Evolutionary conservation across 2,797 vertebrate genomes (phyloP).

Genomic region (Pagetopsis macropterus): DNA sequence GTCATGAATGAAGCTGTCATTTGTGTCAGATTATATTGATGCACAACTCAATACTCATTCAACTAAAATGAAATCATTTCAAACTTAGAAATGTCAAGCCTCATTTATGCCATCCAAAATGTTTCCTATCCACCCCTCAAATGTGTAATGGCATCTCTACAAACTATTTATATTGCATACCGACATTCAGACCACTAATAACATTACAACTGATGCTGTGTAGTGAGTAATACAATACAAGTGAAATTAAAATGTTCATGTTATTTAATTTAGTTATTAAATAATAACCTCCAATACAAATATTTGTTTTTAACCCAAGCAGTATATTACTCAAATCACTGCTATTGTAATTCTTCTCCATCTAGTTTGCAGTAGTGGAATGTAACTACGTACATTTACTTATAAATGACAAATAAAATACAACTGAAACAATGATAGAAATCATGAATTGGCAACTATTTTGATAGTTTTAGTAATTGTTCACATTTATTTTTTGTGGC

Average conservation of each 20-base stretch:
- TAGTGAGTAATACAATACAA: not conserved
- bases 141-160: not conserved
- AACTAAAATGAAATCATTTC: conserved; percentile 21
- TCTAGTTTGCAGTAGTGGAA: not conserved
- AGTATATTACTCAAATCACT: not conserved
- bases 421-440: no score
- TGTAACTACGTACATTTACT: no score
- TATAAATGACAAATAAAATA: no score
- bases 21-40: conserved; percentile 26
- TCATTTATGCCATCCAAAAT: conserved; percentile 1
- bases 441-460: no score
- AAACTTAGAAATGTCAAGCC: conserved; percentile 6
- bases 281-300: not conserved
- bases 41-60: conserved; percentile 46
- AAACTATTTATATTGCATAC: not conserved
- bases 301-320: not conserved
- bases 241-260: not conserved
- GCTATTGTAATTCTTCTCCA: not conserved
- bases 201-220: not conserved
- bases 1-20: conserved; percentile 29
- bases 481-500: no score
- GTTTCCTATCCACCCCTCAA: not conserved
- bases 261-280: not conserved
- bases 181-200: not conserved
- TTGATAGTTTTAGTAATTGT: no score